Conservation (phyloP, 2,113 vertebrate species). For the Pachycephala philippinensis region DNA sequence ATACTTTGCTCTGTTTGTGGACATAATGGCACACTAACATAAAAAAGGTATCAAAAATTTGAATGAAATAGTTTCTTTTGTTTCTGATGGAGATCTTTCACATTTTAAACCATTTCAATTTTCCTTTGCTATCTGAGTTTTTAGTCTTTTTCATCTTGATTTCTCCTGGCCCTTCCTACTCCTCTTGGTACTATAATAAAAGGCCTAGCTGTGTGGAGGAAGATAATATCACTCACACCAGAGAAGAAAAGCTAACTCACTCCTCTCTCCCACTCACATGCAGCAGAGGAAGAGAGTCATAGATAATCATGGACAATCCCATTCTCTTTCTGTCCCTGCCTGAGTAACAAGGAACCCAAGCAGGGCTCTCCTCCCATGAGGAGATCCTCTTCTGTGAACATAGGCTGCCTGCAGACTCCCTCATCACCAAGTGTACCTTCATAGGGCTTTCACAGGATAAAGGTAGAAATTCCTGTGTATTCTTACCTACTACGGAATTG, state of each 20-base stretch:
- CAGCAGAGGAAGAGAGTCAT: not conserved
- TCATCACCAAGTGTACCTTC: not conserved
- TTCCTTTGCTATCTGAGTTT: not conserved
- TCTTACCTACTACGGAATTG: not conserved
- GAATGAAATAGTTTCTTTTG: not conserved
- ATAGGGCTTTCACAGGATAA: not conserved
- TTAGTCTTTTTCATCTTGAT: not conserved
- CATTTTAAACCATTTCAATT: not conserved
- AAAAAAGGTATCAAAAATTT: not conserved
- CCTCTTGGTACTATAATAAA: not conserved
- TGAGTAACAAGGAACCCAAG: not conserved
- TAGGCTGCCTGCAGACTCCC: not conserved
- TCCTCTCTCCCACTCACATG: not conserved
- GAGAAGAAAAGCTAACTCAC: not conserved
- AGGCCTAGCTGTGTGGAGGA: not conserved
- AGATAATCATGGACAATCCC: not conserved
- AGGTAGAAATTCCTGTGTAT: not conserved
- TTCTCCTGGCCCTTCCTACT: not conserved
- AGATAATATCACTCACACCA: rapidly evolving
- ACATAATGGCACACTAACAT: not conserved
- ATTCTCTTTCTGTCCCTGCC: not conserved
- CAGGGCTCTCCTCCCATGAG: not conserved
- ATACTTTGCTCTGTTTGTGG: not conserved
- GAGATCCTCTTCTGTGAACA: not conserved
- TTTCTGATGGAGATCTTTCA: not conserved